Percentiles rank a stretch among this genome's conserved stretches.
These are phyloP conservation scores for Linnaemya tessellans DNA, from an alignment of 2,888 invertebrate species.

Conservation along the genomic window DNA sequence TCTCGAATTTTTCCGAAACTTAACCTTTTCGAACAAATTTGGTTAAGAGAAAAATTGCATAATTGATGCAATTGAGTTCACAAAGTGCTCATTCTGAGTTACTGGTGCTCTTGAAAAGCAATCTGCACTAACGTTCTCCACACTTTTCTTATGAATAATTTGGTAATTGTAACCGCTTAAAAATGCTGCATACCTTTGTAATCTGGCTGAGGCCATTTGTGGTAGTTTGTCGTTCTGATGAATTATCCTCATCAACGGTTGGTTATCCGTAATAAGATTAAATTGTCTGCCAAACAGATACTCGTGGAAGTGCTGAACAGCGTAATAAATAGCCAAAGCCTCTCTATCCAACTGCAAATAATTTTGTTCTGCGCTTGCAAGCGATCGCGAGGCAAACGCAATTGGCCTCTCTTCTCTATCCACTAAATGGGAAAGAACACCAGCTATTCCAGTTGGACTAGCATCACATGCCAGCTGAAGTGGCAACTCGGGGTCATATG, in stretches of 20 bases:
- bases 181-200: neutral
- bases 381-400: constrained; percentile 20
- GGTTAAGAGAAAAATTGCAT: too few species aligned
- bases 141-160: too few species aligned
- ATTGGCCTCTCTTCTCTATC: constrained; percentile 1
- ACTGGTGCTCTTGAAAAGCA: neutral
- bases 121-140: too few species aligned
- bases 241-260: neutral
- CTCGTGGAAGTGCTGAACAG: constrained; percentile 2
- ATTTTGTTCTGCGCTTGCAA: constrained; percentile 12
- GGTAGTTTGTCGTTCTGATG: neutral
- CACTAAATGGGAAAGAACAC: neutral
- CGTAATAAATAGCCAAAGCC: neutral
- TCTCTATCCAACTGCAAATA: constrained; percentile 2
- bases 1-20: neutral
- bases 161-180: too few species aligned
- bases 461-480: constrained; percentile 1
- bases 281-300: neutral
- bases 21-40: neutral
- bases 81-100: neutral
- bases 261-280: neutral
- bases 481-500: constrained; percentile 35
- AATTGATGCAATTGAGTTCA: too few species aligned
- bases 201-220: neutral
- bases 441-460: neutral